Evolutionary conservation across 2,888 invertebrate species (phyloP).

Genomic region (Maniola hyperantus): DNA sequence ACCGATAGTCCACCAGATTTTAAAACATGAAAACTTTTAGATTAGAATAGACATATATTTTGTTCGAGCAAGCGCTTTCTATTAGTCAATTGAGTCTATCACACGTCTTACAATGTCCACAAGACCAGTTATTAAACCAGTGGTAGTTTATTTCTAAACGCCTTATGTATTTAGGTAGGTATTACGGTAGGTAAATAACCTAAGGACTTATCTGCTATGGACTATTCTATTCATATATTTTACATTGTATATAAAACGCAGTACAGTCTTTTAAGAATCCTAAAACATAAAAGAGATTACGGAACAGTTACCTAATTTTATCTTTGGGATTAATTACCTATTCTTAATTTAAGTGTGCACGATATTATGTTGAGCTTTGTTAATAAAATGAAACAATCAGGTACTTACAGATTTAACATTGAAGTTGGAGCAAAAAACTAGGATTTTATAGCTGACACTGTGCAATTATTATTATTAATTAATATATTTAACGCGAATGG

Average conservation of each 20-base stretch:
- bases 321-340: conserved; percentile 41
- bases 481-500: conserved; percentile 21
- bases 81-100: too few relatives aligned
- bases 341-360: conserved; percentile 31
- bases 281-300: conserved; percentile 22
- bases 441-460: not conserved
- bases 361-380: conserved; percentile 28
- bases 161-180: too few relatives aligned
- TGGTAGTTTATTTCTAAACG: not conserved
- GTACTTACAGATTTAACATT: conserved; percentile 52
- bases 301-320: conserved; percentile 35
- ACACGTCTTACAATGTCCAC: too few relatives aligned
- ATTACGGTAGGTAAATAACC: not conserved
- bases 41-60: too few relatives aligned
- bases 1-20: too few relatives aligned
- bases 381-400: conserved; percentile 48
- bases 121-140: not conserved
- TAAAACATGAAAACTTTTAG: too few relatives aligned
- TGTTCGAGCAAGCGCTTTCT: too few relatives aligned
- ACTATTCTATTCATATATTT: conserved; percentile 3
- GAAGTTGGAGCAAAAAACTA: conserved; percentile 34
- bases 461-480: conserved; percentile 7
- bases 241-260: conserved; percentile 21
- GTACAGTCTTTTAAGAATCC: conserved; percentile 23
- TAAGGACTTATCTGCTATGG: not conserved